These are phyloP conservation scores for Maniola jurtina DNA, from an alignment of 1,140 invertebrate species.

Conservation along the genomic window DNA sequence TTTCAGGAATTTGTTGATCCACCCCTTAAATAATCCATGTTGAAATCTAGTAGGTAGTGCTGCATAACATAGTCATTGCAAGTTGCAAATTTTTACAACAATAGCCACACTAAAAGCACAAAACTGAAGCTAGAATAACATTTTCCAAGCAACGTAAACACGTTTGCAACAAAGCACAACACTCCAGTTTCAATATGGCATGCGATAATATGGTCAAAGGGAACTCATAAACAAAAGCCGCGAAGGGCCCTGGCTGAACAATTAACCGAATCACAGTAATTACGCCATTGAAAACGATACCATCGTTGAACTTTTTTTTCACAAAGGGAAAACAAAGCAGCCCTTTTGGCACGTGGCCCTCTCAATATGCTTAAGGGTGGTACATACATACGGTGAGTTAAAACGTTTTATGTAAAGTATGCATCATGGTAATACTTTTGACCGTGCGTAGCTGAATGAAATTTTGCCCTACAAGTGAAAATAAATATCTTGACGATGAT, in stretches of 20 bases:
- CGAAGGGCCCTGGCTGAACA: conserved; percentile 50
- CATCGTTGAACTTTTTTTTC: conserved; percentile 58
- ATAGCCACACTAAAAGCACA: conserved; percentile 4
- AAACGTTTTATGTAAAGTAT: conserved; percentile 8
- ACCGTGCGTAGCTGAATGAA: too few relatives aligned
- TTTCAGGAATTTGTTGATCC: too few relatives aligned
- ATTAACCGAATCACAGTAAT: conserved; percentile 72
- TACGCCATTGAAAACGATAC: conserved; percentile 70
- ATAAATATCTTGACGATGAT: too few relatives aligned
- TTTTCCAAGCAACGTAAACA: conserved; percentile 18
- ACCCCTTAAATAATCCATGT: too few relatives aligned
- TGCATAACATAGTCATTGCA: too few relatives aligned
- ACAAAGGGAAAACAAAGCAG: conserved; percentile 54
- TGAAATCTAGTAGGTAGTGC: too few relatives aligned
- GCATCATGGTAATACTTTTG: not conserved
- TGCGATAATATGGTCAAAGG: conserved; percentile 70
- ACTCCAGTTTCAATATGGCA: conserved; percentile 66
- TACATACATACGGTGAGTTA: conserved; percentile 7
- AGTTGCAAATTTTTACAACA: too few relatives aligned
- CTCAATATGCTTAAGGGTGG: conserved; percentile 44
- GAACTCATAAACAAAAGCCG: conserved; percentile 61
- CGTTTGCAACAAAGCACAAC: conserved; percentile 33
- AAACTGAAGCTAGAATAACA: not conserved
- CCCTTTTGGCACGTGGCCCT: conserved; percentile 62
- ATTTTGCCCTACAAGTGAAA: too few relatives aligned